These are phyloP conservation scores for Bettongia penicillata DNA, from an alignment of 2,113 vertebrate species.

Conservation along the genomic window DNA sequence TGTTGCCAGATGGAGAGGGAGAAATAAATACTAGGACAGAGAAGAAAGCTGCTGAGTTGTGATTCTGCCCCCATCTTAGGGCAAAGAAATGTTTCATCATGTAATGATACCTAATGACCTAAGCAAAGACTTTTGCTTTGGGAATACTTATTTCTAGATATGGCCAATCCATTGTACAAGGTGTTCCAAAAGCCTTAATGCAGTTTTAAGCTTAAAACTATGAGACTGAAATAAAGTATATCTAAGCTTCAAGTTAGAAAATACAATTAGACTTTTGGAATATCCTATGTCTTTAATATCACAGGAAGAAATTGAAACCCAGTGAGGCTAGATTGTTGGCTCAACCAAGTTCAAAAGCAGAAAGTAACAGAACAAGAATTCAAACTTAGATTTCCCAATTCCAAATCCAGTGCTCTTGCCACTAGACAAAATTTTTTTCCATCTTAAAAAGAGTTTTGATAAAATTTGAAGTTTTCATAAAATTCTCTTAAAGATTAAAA, in stretches of 20 bases:
- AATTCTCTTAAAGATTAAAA: not conserved
- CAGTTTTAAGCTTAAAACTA: not conserved
- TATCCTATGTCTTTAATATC: not conserved
- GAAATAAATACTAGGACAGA: conserved; percentile 72
- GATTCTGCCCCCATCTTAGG: conserved; percentile 43
- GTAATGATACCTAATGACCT: not conserved
- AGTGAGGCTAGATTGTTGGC: not conserved
- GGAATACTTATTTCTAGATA: not conserved
- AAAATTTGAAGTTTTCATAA: not conserved
- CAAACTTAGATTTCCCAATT: not conserved
- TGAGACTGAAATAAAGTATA: not conserved
- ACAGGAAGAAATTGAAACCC: not conserved
- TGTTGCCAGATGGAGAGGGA: conserved; percentile 71
- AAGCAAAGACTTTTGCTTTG: conserved; percentile 15
- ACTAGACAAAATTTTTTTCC: not conserved
- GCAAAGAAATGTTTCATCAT: conserved; percentile 27
- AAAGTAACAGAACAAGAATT: not conserved
- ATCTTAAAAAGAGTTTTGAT: not conserved
- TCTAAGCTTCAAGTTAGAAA: not conserved
- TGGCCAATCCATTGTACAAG: not conserved
- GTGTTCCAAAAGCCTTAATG: not conserved
- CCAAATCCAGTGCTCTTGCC: not conserved
- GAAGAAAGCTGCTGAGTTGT: conserved; percentile 52
- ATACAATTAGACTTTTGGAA: not conserved
- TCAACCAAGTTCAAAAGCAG: not conserved